Conservation (phyloP, 2,797 vertebrate genomes). For the Agapornis canus region DNA sequence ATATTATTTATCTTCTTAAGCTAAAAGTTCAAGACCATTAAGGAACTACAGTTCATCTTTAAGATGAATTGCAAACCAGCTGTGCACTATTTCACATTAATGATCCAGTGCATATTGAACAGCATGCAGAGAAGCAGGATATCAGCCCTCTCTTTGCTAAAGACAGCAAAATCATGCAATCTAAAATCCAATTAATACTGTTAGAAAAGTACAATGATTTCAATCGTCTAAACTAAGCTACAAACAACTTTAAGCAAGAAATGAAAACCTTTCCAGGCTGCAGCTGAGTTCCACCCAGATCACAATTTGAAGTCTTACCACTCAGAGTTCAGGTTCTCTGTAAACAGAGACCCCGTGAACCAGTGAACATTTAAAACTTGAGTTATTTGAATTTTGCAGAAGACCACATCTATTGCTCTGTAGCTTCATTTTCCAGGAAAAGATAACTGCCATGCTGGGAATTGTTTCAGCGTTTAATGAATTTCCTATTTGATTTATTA, state of each 20-base stretch:
- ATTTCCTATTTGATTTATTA: not conserved
- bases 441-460: not conserved
- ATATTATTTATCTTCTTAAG: slow-evolving; percentile 67
- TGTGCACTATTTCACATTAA: slow-evolving; percentile 55
- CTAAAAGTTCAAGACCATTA: slow-evolving; percentile 67
- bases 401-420: not conserved
- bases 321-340: not conserved
- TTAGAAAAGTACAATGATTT: not conserved
- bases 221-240: not conserved
- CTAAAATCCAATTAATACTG: not conserved
- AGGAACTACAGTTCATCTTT: slow-evolving; percentile 57
- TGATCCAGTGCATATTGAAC: not conserved
- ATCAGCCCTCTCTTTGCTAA: not conserved
- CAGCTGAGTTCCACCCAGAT: not conserved
- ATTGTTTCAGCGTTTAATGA: slow-evolving; percentile 2
- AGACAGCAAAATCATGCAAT: not conserved
- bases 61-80: slow-evolving; percentile 54
- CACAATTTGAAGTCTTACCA: not conserved
- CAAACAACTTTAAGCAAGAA: not conserved
- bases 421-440: not conserved
- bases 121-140: slow-evolving; percentile 2
- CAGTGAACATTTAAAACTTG: not conserved
- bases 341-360: not conserved
- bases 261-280: not conserved
- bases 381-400: not conserved